phyloP scores from a whole-genome alignment of 2,888 invertebrate genomes.

The Limnephilus marmoratus region DNA sequence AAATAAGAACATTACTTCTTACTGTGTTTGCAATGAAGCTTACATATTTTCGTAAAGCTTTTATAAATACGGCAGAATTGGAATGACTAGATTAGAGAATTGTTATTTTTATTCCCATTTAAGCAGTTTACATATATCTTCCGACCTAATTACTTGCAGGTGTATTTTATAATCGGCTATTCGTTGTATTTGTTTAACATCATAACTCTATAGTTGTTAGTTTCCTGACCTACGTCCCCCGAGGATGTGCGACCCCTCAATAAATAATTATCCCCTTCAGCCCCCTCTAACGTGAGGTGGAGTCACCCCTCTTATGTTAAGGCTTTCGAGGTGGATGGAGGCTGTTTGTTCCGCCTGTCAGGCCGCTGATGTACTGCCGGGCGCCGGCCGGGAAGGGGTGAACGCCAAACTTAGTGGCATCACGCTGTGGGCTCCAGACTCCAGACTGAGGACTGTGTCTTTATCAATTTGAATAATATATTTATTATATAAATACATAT shows the following conservation, averaged over 20 bases:
- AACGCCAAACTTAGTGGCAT: slow-evolving; percentile 1
- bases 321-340: slow-evolving; percentile 43
- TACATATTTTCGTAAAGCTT: too few relatives aligned
- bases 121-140: background rate
- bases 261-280: slow-evolving; percentile 60
- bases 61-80: too few relatives aligned
- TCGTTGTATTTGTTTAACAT: background rate
- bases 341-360: slow-evolving; percentile 65
- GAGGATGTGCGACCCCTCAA: slow-evolving; percentile 43
- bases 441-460: background rate
- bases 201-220: slow-evolving; percentile 12
- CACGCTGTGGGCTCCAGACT: background rate
- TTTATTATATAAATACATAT: too few relatives aligned
- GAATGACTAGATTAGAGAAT: too few relatives aligned
- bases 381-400: slow-evolving; percentile 20
- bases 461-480: background rate
- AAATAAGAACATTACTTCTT: too few relatives aligned
- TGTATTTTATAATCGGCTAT: background rate
- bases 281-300: slow-evolving; percentile 43
- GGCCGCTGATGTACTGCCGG: slow-evolving; percentile 51
- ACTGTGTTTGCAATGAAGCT: too few relatives aligned
- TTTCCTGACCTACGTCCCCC: slow-evolving; percentile 43
- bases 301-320: slow-evolving; percentile 48
- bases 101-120: too few relatives aligned
- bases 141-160: background rate